Conservation (phyloP, 1,140 invertebrate genomes). For the Gonatopus flavifemur region DNA sequence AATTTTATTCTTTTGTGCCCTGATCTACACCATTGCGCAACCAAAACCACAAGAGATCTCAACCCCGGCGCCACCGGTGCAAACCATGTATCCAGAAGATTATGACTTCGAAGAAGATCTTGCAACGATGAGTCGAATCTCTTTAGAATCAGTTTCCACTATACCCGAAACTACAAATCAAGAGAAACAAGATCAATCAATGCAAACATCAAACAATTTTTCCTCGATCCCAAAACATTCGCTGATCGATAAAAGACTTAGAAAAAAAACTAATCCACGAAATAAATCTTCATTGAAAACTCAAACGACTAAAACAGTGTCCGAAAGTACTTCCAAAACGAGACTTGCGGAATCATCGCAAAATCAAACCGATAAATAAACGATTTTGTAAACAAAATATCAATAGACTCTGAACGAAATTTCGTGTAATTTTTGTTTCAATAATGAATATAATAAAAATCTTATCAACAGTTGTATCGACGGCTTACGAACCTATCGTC, state of each 20-base stretch:
- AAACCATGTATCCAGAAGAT: constrained; percentile 41
- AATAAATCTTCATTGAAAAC: neutral
- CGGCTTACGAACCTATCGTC: constrained; percentile 67
- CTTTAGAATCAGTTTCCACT: constrained; percentile 33
- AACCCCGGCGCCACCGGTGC: constrained; percentile 10
- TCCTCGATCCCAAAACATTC: neutral
- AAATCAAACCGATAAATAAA: neutral
- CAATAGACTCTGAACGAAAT: neutral
- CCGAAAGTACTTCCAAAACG: neutral
- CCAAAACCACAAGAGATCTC: constrained; percentile 8
- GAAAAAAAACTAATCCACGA: no score
- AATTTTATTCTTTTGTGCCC: constrained; percentile 35
- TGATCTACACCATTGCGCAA: constrained; percentile 31
- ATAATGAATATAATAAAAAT: no score
- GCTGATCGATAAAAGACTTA: neutral
- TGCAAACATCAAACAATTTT: neutral
- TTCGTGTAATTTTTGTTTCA: constrained; percentile 26
- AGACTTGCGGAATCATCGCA: no score
- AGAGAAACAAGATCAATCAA: neutral
- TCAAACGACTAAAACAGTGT: neutral
- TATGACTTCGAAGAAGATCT: constrained; percentile 35
- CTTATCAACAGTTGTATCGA: constrained; percentile 65
- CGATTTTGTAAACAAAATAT: neutral
- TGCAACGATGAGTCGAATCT: constrained; percentile 28
- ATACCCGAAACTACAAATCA: constrained; percentile 14